Conservation (phyloP, 2,888 invertebrate genomes). For the Parnassius apollo region DNA sequence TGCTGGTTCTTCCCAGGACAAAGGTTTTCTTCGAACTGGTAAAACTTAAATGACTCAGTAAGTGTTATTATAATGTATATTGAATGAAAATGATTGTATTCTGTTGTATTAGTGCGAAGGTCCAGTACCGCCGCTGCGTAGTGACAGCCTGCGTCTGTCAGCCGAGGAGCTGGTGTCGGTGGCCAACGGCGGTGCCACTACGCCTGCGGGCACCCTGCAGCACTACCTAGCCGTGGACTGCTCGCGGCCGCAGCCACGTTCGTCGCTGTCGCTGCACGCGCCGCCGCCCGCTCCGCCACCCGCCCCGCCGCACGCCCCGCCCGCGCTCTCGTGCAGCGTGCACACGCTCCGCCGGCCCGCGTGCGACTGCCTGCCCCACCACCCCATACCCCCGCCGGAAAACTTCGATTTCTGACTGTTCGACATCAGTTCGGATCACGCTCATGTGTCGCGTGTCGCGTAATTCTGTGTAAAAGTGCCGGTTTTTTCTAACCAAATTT, state of each 20-base stretch:
- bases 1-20: too few species aligned
- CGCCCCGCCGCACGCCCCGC: slow-evolving; percentile 16
- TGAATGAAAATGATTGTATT: too few species aligned
- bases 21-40: too few species aligned
- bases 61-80: too few species aligned
- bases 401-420: slow-evolving; percentile 61
- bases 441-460: too few species aligned
- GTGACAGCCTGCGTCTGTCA: slow-evolving; percentile 65
- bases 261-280: slow-evolving; percentile 56
- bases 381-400: slow-evolving; percentile 70
- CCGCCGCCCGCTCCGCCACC: slow-evolving; percentile 46
- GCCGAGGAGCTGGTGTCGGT: slow-evolving; percentile 71
- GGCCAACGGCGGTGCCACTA: slow-evolving; percentile 68
- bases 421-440: too few species aligned
- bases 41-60: too few species aligned
- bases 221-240: slow-evolving; percentile 65
- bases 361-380: slow-evolving; percentile 24
- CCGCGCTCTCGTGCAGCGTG: slow-evolving; percentile 47
- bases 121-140: slow-evolving; percentile 52
- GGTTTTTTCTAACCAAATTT: neutral
- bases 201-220: slow-evolving; percentile 62
- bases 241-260: slow-evolving; percentile 51
- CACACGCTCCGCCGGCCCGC: slow-evolving; percentile 46
- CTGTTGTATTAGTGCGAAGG: slow-evolving; percentile 28
- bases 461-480: too few species aligned